phyloP scores from a whole-genome alignment of 1,140 invertebrate species.

The Drosophila santomea region DNA sequence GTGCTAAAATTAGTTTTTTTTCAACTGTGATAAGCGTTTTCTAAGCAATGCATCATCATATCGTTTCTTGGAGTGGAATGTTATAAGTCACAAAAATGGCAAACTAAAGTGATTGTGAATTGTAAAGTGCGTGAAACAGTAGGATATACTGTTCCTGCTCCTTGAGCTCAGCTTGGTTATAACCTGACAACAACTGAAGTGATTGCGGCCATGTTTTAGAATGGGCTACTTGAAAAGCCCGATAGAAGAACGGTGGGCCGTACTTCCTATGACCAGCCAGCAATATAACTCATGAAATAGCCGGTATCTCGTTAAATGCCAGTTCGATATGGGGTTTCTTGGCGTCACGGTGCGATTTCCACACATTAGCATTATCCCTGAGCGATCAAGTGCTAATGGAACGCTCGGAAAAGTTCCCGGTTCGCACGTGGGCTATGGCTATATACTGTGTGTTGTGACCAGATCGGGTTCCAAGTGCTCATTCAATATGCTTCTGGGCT shows the following conservation, averaged over 20 bases:
- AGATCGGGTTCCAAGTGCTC: conserved; percentile 16
- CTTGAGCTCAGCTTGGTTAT: background rate
- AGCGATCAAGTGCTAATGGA: conserved; percentile 26
- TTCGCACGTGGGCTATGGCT: conserved; percentile 15
- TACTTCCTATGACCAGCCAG: background rate
- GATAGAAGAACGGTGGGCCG: conserved; percentile 9
- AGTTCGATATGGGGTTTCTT: conserved; percentile 4
- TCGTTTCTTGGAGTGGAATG: background rate
- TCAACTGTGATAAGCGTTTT: background rate
- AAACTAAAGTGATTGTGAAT: background rate
- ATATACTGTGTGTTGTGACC: background rate
- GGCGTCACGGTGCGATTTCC: conserved; percentile 14
- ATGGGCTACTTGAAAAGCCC: background rate
- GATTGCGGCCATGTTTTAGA: background rate
- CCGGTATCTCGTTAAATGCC: conserved; percentile 8
- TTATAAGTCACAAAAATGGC: too few relatives aligned
- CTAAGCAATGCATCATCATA: background rate
- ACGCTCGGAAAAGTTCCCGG: conserved; percentile 8
- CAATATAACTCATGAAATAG: conserved; percentile 19
- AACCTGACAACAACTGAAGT: background rate
- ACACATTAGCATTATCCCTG: conserved; percentile 27
- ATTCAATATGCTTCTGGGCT: background rate
- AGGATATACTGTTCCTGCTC: background rate
- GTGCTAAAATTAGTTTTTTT: too few relatives aligned
- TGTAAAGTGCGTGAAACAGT: background rate